Evolutionary conservation across 2,888 invertebrate species (phyloP).

Genomic region (Heliconius erato): DNA sequence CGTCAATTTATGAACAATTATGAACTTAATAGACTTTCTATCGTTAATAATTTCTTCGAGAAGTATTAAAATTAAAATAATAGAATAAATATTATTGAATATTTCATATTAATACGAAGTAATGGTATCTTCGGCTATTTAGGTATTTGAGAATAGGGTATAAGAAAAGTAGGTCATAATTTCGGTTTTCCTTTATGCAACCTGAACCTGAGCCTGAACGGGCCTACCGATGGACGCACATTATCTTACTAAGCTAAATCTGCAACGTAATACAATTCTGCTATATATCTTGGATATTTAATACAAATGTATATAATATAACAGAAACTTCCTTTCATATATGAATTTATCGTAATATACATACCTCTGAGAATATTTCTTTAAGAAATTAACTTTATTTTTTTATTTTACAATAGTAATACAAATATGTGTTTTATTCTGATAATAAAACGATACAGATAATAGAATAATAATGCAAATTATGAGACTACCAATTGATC

Average conservation of each 20-base stretch:
- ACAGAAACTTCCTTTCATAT: background rate
- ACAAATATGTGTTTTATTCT: background rate
- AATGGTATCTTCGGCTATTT: background rate
- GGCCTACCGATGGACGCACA: too few relatives aligned
- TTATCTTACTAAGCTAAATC: too few relatives aligned
- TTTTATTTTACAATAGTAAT: too few relatives aligned
- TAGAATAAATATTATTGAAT: background rate
- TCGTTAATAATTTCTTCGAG: background rate
- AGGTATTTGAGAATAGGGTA: background rate
- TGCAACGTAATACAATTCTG: too few relatives aligned
- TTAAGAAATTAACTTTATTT: too few relatives aligned
- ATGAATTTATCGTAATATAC: too few relatives aligned
- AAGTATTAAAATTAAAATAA: background rate
- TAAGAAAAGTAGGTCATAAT: background rate
- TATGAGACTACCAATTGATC: background rate
- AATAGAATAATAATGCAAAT: conserved; percentile 5
- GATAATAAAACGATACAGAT: background rate
- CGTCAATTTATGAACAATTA: conserved; percentile 31
- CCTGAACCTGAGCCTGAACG: too few relatives aligned
- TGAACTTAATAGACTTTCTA: background rate
- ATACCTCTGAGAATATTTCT: too few relatives aligned
- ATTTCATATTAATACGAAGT: background rate
- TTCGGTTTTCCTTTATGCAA: too few relatives aligned
- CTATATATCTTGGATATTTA: background rate
- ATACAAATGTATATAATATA: background rate